Percentiles rank a stretch among this genome's conserved stretches.
phyloP scores from a whole-genome alignment of 2,888 invertebrate species.

The Sarcophaga caerulescens region DNA sequence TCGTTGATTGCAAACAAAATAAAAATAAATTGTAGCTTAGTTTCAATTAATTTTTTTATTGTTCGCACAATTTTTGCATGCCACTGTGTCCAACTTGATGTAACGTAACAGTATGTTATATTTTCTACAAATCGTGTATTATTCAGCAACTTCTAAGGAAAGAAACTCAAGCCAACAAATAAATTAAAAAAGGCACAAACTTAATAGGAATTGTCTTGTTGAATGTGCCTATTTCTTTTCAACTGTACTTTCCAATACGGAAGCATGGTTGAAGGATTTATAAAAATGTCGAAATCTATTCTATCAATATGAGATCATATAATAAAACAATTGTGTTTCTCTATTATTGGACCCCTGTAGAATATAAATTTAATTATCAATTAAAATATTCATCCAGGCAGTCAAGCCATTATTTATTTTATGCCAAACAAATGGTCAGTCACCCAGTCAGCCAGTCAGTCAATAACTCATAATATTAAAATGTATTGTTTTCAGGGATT shows the following conservation, averaged over 20 bases:
- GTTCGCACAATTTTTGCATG: too few relatives aligned
- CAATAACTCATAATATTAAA: constrained; percentile 18
- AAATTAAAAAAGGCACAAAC: background rate
- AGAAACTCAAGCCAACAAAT: background rate
- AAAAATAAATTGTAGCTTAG: too few relatives aligned
- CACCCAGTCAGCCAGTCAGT: constrained; percentile 26
- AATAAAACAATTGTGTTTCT: too few relatives aligned
- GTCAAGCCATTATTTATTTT: background rate
- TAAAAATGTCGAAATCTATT: background rate
- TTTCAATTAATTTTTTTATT: too few relatives aligned
- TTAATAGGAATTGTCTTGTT: constrained; percentile 9
- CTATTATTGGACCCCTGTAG: too few relatives aligned
- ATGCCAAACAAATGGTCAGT: background rate
- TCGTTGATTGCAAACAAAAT: too few relatives aligned
- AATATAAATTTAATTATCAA: constrained; percentile 24
- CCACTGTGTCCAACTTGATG: too few relatives aligned
- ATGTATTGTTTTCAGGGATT: constrained; percentile 46
- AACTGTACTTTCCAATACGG: constrained; percentile 24
- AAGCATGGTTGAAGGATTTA: constrained; percentile 65
- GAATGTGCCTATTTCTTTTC: background rate
- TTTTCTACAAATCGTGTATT: background rate
- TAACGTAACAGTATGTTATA: too few relatives aligned
- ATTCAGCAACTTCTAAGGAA: background rate
- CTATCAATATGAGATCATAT: background rate
- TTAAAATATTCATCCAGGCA: constrained; percentile 36